Evolutionary conservation across 2,888 invertebrate species (phyloP).

Genomic region (Shargacucullia verbasci): DNA sequence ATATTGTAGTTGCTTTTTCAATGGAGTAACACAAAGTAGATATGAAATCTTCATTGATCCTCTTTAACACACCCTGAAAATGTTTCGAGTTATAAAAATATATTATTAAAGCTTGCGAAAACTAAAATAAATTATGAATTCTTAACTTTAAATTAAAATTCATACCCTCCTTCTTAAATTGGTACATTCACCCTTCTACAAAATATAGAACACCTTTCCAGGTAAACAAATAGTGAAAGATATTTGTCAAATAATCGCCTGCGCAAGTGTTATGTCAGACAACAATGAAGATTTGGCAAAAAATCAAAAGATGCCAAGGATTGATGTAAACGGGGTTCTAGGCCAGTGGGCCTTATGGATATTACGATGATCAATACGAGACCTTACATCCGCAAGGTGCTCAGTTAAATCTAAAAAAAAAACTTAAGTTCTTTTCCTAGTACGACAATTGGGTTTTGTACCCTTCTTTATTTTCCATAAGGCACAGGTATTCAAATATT

Average conservation of each 20-base stretch:
- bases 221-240: slow-evolving; percentile 74
- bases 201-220: slow-evolving; percentile 73
- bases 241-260: slow-evolving; percentile 81
- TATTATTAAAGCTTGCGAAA: background rate
- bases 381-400: slow-evolving; percentile 70
- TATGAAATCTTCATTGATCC: too few relatives aligned
- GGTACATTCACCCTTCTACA: slow-evolving; percentile 60
- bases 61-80: too few relatives aligned
- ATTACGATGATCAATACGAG: slow-evolving; percentile 65
- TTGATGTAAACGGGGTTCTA: slow-evolving; percentile 68
- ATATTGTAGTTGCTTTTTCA: too few relatives aligned
- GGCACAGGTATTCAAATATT: too few relatives aligned
- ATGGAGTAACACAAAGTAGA: too few relatives aligned
- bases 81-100: too few relatives aligned
- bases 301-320: slow-evolving; percentile 65
- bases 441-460: slow-evolving; percentile 27
- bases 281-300: slow-evolving; percentile 65
- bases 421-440: slow-evolving; percentile 14
- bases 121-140: too few relatives aligned
- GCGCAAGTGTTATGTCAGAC: slow-evolving; percentile 75
- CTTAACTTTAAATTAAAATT: background rate
- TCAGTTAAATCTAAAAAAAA: slow-evolving; percentile 31
- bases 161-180: background rate
- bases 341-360: slow-evolving; percentile 52
- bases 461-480: slow-evolving; percentile 10